Evolutionary conservation across 2,797 vertebrate species (phyloP).

Genomic region (Pseudochirops corinnae): DNA sequence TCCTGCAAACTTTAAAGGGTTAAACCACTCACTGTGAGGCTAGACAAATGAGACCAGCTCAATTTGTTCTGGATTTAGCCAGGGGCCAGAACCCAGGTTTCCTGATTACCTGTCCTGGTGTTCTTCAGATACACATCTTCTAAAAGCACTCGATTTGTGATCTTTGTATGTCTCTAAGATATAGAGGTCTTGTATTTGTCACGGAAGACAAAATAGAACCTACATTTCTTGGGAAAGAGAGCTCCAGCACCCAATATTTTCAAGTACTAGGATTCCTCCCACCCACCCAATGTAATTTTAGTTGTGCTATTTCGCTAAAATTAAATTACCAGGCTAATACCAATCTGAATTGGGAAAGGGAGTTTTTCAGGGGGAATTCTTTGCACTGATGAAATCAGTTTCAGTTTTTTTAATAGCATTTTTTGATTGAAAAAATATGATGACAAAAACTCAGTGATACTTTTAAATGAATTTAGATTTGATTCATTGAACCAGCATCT

Average conservation of each 20-base stretch:
- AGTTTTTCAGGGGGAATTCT: not conserved
- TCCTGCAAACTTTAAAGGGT: conserved; percentile 45
- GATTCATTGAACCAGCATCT: not conserved
- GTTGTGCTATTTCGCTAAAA: not conserved
- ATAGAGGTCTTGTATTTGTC: not conserved
- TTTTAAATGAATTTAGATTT: not conserved
- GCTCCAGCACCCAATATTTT: not conserved
- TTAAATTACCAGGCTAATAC: not conserved
- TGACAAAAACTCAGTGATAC: not conserved
- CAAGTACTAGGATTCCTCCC: not conserved
- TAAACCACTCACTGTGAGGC: not conserved
- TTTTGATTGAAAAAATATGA: not conserved
- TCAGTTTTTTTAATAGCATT: not conserved
- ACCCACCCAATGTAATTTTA: not conserved
- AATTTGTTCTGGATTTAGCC: conserved; percentile 19
- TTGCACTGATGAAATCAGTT: not conserved
- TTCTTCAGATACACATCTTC: not conserved
- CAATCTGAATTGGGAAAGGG: not conserved
- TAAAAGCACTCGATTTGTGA: not conserved
- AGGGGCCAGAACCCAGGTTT: not conserved
- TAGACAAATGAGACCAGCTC: conserved; percentile 27
- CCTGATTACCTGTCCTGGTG: not conserved
- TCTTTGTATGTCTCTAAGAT: not conserved
- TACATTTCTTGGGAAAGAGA: not conserved
- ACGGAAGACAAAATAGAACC: not conserved